Conservation (phyloP, 2,888 invertebrate species). For the Aphidoletes aphidimyza region DNA sequence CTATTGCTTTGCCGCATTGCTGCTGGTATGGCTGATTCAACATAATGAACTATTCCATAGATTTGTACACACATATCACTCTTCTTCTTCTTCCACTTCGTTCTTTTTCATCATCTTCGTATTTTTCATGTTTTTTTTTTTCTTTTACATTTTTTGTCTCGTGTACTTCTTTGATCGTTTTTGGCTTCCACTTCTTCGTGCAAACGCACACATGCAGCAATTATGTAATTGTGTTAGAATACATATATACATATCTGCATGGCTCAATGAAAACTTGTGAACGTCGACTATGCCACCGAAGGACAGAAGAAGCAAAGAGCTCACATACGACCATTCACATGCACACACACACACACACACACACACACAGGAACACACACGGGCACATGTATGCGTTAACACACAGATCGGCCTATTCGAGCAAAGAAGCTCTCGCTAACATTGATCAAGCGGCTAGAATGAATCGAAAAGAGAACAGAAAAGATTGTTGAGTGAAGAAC, state of each 20-base stretch:
- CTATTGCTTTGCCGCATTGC: not conserved
- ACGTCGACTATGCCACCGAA: too few relatives aligned
- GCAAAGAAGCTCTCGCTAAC: conserved; percentile 42
- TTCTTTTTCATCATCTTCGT: not conserved
- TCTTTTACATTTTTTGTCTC: not conserved
- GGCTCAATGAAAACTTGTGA: not conserved
- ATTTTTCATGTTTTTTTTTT: not conserved
- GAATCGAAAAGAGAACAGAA: not conserved
- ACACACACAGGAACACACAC: not conserved
- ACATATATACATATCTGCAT: too few relatives aligned
- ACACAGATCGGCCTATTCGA: not conserved
- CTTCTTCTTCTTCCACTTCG: not conserved
- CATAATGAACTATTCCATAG: conserved; percentile 27
- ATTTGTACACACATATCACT: not conserved
- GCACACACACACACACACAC: not conserved
- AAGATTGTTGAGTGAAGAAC: conserved; percentile 36
- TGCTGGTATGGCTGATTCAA: not conserved
- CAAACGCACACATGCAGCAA: conserved; percentile 9
- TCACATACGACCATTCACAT: not conserved
- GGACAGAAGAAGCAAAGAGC: not conserved
- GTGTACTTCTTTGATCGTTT: not conserved
- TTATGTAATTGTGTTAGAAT: conserved; percentile 53
- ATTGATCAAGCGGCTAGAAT: conserved; percentile 38
- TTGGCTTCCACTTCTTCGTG: conserved; percentile 23
- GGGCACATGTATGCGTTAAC: not conserved